Conservation (phyloP, 2,888 invertebrate genomes). For the Drosophila mimica region DNA sequence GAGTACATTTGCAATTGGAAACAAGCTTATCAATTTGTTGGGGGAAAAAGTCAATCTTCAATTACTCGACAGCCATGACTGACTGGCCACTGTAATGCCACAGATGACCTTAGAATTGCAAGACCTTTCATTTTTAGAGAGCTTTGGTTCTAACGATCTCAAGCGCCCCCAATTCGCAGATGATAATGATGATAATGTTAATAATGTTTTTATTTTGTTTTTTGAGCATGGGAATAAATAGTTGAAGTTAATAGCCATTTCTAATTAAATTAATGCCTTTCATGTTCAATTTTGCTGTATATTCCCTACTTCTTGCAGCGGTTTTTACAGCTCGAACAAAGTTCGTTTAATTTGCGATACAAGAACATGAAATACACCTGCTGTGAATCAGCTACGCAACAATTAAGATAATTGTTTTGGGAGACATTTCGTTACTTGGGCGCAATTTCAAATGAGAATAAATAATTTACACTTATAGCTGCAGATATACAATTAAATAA, state of each 20-base stretch:
- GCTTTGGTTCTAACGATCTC: conserved; percentile 16
- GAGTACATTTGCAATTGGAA: not conserved
- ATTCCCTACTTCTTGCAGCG: not conserved
- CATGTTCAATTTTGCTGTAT: not conserved
- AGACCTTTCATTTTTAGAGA: not conserved
- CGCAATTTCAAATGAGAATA: not conserved
- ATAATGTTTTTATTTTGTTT: not conserved
- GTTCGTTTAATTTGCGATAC: conserved; percentile 19
- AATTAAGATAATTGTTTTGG: conserved; percentile 32
- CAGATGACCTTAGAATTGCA: not conserved
- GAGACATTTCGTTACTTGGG: conserved; percentile 16
- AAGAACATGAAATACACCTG: not conserved
- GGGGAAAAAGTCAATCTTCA: not conserved
- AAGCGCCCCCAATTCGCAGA: conserved; percentile 36
- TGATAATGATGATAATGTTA: conserved; percentile 12
- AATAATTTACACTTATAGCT: not conserved
- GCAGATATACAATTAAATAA: not conserved
- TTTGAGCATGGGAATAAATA: not conserved
- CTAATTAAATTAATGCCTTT: conserved; percentile 2
- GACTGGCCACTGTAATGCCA: not conserved
- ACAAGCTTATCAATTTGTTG: not conserved
- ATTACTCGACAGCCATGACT: not conserved
- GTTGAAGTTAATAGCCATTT: conserved; percentile 14
- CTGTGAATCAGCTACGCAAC: conserved; percentile 32
- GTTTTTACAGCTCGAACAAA: conserved; percentile 15